Percentiles rank a stretch among this genome's conserved stretches.
Evolutionary conservation across 2,113 vertebrate genomes (phyloP).

Genomic region (Oriolus oriolus): DNA sequence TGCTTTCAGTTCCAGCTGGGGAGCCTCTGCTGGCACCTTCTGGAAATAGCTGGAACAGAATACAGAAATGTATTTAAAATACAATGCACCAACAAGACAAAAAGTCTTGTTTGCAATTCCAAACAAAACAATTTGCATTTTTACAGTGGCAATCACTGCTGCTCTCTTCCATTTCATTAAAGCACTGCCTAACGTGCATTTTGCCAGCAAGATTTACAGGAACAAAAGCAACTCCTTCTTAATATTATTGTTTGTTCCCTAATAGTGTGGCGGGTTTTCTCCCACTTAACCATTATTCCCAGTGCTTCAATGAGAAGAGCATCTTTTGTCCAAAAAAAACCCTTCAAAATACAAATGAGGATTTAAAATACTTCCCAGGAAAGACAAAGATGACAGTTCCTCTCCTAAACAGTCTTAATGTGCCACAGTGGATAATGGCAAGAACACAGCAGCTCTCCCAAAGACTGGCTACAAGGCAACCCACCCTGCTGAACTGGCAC

Average conservation of each 20-base stretch:
- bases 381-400: background rate
- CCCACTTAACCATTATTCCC: background rate
- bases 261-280: background rate
- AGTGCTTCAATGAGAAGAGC: background rate
- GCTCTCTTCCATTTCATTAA: background rate
- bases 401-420: background rate
- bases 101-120: background rate
- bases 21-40: slow-evolving; percentile 89
- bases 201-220: background rate
- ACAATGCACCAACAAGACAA: background rate
- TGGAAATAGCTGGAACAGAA: slow-evolving; percentile 90
- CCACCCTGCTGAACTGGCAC: background rate
- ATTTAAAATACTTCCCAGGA: background rate
- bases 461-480: background rate
- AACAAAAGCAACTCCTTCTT: background rate
- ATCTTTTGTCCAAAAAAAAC: background rate
- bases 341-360: background rate
- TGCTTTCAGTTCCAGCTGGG: slow-evolving; percentile 92
- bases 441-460: background rate
- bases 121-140: background rate
- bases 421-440: background rate
- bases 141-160: background rate
- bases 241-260: background rate
- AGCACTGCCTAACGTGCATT: background rate
- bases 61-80: background rate